Evolutionary conservation across 2,888 invertebrate genomes (phyloP).

Genomic region (Brachyptera risi): DNA sequence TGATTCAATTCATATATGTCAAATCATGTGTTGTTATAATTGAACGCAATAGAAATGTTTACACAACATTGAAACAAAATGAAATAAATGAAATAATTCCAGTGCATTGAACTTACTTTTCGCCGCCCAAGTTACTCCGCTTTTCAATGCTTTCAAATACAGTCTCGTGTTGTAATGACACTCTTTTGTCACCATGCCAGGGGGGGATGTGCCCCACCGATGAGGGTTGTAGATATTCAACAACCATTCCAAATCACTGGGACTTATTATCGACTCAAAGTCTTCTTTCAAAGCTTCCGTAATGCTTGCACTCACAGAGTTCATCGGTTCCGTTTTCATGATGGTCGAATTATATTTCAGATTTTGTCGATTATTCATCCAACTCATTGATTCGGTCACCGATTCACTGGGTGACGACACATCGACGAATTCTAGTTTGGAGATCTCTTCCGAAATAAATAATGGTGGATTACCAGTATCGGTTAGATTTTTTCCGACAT

Average conservation of each 20-base stretch:
- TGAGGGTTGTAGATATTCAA: slow-evolving; percentile 61
- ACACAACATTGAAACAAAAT: too few species aligned
- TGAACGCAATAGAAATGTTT: too few species aligned
- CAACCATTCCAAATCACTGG: slow-evolving; percentile 56
- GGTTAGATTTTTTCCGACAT: too few species aligned
- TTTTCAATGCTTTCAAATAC: slow-evolving; percentile 56
- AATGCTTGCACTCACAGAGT: not conserved
- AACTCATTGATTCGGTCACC: not conserved
- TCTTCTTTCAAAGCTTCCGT: not conserved
- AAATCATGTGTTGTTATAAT: too few species aligned
- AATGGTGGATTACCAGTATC: too few species aligned
- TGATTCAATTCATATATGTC: too few species aligned
- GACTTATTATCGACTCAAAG: not conserved
- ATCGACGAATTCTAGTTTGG: slow-evolving; percentile 6
- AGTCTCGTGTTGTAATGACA: slow-evolving; percentile 55
- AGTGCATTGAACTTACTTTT: slow-evolving; percentile 74
- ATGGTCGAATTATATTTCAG: not conserved
- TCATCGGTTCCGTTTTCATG: not conserved
- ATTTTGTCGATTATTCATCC: not conserved
- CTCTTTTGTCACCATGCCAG: slow-evolving; percentile 51
- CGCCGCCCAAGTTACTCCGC: slow-evolving; percentile 68
- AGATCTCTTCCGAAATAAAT: not conserved
- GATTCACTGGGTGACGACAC: not conserved
- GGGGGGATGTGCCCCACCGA: slow-evolving; percentile 47
- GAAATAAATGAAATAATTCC: too few species aligned